A percentile compares a stretch with the other conserved stretches of the same genome.
These are phyloP conservation scores for Scaptomyza hsui DNA, from an alignment of 1,140 invertebrate genomes.

Conservation along the genomic window DNA sequence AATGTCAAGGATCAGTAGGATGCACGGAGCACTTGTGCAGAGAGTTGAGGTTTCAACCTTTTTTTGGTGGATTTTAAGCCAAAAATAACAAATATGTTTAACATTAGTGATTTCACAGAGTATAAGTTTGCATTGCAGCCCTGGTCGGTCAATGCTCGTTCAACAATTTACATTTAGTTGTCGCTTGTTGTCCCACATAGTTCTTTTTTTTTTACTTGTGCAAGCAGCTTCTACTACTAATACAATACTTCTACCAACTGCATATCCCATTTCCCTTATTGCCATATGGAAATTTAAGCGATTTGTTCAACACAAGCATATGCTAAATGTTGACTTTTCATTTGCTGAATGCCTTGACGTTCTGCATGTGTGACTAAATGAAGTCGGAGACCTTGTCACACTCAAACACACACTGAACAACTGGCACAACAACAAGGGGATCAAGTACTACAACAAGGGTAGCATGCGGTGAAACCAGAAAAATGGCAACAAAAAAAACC, in stretches of 20 bases:
- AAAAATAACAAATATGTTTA: not conserved
- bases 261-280: constrained; percentile 14
- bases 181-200: constrained; percentile 24
- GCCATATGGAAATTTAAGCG: constrained; percentile 72
- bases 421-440: not conserved
- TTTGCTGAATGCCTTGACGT: constrained; percentile 36
- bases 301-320: constrained; percentile 70
- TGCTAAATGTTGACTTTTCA: constrained; percentile 77
- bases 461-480: constrained; percentile 72
- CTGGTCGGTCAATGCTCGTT: not conserved
- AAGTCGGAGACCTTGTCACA: not conserved
- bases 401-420: not conserved
- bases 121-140: no score
- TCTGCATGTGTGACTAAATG: constrained; percentile 3
- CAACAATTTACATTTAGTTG: constrained; percentile 9
- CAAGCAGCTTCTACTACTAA: not conserved
- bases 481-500: constrained; percentile 61
- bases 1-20: constrained; percentile 1
- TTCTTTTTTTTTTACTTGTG: constrained; percentile 13
- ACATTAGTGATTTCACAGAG: no score
- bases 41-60: constrained; percentile 1
- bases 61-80: not conserved
- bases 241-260: no score
- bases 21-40: not conserved
- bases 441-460: constrained; percentile 35